Evolutionary conservation across 1,140 invertebrate genomes (phyloP).

Genomic region (Delia radicum): DNA sequence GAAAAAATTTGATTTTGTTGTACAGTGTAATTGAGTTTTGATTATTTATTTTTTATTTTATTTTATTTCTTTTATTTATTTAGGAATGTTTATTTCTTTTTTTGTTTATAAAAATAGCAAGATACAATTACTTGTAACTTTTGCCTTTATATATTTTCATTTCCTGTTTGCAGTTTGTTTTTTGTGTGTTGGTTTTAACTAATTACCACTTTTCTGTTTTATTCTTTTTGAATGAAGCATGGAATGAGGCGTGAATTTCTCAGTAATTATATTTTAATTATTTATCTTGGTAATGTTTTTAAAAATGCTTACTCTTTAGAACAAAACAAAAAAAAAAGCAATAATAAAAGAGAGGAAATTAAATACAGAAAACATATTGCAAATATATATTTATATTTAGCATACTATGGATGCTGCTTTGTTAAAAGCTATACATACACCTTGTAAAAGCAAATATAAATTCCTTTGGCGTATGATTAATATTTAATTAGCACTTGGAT

Average conservation of each 20-base stretch:
- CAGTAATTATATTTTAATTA: neutral
- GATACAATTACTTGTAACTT: neutral
- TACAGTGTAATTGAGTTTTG: too few relatives aligned
- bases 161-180: neutral
- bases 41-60: neutral
- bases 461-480: neutral
- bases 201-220: neutral
- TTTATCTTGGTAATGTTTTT: neutral
- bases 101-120: neutral
- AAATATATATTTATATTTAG: neutral
- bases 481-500: neutral
- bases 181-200: neutral
- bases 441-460: neutral
- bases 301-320: neutral
- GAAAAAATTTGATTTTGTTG: too few relatives aligned
- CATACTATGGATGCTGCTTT: too few relatives aligned
- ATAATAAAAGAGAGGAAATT: neutral
- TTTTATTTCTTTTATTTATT: neutral
- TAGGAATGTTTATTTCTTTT: neutral
- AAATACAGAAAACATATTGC: neutral
- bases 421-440: too few relatives aligned
- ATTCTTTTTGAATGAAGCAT: too few relatives aligned
- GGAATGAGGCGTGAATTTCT: neutral
- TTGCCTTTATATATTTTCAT: neutral
- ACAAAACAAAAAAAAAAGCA: neutral